A percentile compares a stretch with the other conserved stretches of the same genome.
phyloP scores from a whole-genome alignment of 2,797 vertebrate genomes.

The Lepus oiostolus region DNA sequence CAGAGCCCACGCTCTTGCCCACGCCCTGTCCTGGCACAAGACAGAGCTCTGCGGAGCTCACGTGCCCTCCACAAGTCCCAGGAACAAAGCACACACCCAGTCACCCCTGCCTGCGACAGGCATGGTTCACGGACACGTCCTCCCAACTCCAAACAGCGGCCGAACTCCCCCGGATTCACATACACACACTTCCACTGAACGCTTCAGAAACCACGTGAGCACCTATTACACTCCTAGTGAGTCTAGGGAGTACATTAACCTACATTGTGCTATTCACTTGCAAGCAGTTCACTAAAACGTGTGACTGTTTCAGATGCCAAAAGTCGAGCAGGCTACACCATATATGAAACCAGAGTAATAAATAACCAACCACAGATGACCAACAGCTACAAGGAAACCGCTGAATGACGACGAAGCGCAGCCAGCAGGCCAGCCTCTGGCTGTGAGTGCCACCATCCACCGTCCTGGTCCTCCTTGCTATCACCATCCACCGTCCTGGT shows the following conservation, averaged over 20 bases:
- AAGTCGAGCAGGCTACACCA: not conserved
- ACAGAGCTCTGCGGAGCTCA: slow-evolving; percentile 27
- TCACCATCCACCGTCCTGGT: too few relatives aligned
- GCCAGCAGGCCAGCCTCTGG: not conserved
- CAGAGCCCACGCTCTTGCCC: not conserved
- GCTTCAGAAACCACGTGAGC: not conserved
- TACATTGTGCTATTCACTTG: slow-evolving; percentile 41
- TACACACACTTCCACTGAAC: slow-evolving; percentile 35
- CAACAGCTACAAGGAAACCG: not conserved
- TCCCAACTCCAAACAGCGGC: slow-evolving; percentile 30
- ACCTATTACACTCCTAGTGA: slow-evolving; percentile 14
- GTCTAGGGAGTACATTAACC: not conserved
- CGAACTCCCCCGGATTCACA: slow-evolving; percentile 41
- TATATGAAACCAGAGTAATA: slow-evolving; percentile 34
- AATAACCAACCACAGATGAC: slow-evolving; percentile 50
- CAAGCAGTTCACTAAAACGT: slow-evolving; percentile 60
- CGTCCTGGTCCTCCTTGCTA: too few relatives aligned
- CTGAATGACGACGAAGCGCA: not conserved
- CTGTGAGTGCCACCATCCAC: not conserved
- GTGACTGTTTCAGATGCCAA: slow-evolving; percentile 41
- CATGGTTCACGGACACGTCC: not conserved
- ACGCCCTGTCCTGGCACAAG: not conserved
- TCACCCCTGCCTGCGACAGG: not conserved
- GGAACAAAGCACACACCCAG: not conserved
- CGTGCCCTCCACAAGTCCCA: not conserved